These are phyloP conservation scores for Halichoeres trimaculatus DNA, from an alignment of 2,113 vertebrate genomes.

Conservation along the genomic window DNA sequence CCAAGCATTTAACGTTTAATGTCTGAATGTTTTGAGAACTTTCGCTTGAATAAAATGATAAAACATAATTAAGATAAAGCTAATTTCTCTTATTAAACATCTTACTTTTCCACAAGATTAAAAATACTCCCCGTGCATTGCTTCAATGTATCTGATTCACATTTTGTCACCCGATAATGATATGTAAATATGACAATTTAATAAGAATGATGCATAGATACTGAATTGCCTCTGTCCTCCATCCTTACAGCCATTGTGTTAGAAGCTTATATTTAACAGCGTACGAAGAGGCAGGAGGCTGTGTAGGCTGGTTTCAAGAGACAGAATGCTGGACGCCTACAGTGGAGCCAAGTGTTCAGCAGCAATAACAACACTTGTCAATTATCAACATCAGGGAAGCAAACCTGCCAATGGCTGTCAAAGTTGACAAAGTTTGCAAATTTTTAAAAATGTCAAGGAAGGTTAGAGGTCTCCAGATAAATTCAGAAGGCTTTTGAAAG, in stretches of 20 bases:
- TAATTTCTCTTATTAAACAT: background rate
- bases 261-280: slow-evolving; percentile 7
- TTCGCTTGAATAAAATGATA: background rate
- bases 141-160: background rate
- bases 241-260: background rate
- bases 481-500: too few relatives aligned
- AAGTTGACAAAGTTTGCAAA: background rate
- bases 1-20: background rate
- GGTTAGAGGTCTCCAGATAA: too few relatives aligned
- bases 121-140: background rate
- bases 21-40: background rate
- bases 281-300: background rate
- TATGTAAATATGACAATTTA: background rate
- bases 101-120: background rate
- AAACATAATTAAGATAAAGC: background rate
- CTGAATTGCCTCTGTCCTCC: background rate
- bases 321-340: slow-evolving; percentile 23
- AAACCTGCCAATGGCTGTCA: background rate
- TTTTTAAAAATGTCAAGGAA: background rate
- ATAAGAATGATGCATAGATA: background rate
- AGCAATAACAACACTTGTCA: slow-evolving; percentile 16
- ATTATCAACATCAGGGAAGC: slow-evolving; percentile 10
- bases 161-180: background rate
- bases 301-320: slow-evolving; percentile 26
- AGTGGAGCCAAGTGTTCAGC: slow-evolving; percentile 4